phyloP scores from a whole-genome alignment of 2,888 invertebrate genomes.

The Cataglyphis rosenhaueri region DNA sequence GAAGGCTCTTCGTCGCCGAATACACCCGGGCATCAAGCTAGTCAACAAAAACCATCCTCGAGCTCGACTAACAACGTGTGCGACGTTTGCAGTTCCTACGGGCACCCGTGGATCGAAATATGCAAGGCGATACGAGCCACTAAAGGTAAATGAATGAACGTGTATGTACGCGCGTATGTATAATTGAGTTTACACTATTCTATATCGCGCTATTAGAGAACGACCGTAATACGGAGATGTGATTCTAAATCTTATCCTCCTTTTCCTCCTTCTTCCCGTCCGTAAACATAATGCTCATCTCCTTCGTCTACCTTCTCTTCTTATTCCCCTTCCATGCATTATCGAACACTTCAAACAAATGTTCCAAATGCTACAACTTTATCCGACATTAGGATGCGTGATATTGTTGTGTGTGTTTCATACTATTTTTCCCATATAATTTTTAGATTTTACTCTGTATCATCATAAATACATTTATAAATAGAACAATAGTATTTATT shows the following conservation, averaged over 20 bases:
- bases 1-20: constrained; percentile 77
- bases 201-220: constrained; percentile 56
- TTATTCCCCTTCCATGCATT: background rate
- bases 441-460: constrained; percentile 64
- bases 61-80: constrained; percentile 84
- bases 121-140: constrained; percentile 87
- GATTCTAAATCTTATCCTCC: constrained; percentile 12
- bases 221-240: constrained; percentile 49
- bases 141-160: constrained; percentile 79
- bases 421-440: constrained; percentile 59
- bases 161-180: constrained; percentile 41
- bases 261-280: background rate
- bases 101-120: constrained; percentile 87
- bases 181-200: constrained; percentile 45
- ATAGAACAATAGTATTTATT: constrained; percentile 73
- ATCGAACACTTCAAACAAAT: constrained; percentile 33
- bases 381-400: constrained; percentile 54
- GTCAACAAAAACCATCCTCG: constrained; percentile 81
- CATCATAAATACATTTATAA: constrained; percentile 70
- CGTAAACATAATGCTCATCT: constrained; percentile 29
- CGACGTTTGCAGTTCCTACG: constrained; percentile 86
- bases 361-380: constrained; percentile 45
- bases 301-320: constrained; percentile 34
- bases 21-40: constrained; percentile 79
- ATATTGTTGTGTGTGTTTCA: constrained; percentile 55